phyloP scores from a whole-genome alignment of 2,888 invertebrate species.

The Caradrina clavipalpis region DNA sequence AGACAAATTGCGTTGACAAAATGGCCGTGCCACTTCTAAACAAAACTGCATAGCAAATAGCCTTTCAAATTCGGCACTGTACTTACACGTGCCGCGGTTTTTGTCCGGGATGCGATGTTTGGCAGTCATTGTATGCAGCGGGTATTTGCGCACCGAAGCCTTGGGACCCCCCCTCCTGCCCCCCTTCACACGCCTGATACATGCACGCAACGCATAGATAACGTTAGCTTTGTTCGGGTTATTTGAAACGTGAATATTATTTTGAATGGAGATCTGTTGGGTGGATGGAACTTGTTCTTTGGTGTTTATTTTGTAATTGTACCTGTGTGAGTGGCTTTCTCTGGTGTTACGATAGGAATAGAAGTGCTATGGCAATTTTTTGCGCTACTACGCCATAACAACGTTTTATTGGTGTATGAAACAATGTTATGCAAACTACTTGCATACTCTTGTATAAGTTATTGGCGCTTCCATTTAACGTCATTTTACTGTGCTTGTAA shows the following conservation, averaged over 20 bases:
- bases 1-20: too few species aligned
- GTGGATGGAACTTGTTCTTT: conserved; percentile 18
- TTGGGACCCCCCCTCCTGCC: conserved; percentile 55
- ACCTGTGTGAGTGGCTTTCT: background rate
- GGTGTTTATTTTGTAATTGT: conserved; percentile 21
- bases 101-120: conserved; percentile 89
- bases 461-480: too few species aligned
- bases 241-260: conserved; percentile 60
- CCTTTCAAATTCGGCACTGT: conserved; percentile 79
- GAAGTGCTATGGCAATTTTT: too few species aligned
- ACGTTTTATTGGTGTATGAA: background rate
- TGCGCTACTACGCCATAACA: background rate
- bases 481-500: background rate
- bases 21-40: too few species aligned
- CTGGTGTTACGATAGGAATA: too few species aligned
- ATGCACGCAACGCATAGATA: conserved; percentile 77
- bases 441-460: background rate
- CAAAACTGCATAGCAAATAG: conserved; percentile 65
- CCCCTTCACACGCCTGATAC: conserved; percentile 49
- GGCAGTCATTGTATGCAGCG: conserved; percentile 89
- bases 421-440: background rate
- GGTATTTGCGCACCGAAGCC: conserved; percentile 83
- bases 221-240: conserved; percentile 54
- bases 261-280: conserved; percentile 36
- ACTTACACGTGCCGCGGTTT: conserved; percentile 88